A percentile compares a stretch with the other conserved stretches of the same genome.
Evolutionary conservation across 2,113 vertebrate genomes (phyloP).

Genomic region (Daphoenositta chrysoptera): DNA sequence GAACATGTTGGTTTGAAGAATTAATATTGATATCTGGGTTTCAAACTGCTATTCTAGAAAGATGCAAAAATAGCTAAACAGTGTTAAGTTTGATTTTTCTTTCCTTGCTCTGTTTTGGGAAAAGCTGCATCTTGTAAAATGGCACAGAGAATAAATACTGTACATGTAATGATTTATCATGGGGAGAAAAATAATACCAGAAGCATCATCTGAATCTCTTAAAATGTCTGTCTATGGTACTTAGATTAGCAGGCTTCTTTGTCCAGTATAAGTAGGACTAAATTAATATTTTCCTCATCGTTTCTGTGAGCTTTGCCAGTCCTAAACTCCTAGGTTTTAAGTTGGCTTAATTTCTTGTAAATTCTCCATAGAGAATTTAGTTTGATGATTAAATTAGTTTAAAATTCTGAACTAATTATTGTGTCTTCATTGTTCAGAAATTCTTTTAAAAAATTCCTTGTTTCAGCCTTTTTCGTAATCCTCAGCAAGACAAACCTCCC

Average conservation of each 20-base stretch:
- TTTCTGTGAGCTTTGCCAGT: background rate
- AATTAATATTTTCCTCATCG: background rate
- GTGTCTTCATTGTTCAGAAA: background rate
- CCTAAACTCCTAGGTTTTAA: background rate
- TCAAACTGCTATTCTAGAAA: background rate
- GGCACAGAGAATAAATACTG: background rate
- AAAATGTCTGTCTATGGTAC: background rate
- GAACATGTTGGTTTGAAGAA: background rate
- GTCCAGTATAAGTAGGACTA: background rate
- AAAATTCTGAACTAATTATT: background rate
- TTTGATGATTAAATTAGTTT: background rate
- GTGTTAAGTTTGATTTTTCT: background rate
- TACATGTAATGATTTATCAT: background rate
- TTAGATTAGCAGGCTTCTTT: background rate
- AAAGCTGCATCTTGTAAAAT: background rate
- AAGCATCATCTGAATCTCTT: background rate
- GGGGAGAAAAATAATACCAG: background rate
- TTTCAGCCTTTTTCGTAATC: background rate
- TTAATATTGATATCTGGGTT: background rate
- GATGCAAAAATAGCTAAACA: background rate
- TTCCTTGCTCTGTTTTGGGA: background rate
- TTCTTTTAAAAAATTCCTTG: background rate
- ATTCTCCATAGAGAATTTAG: background rate
- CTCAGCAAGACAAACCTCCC: background rate
- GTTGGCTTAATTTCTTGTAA: background rate